These are phyloP conservation scores for Drosophila borealis DNA, from an alignment of 2,888 invertebrate genomes.

Conservation along the genomic window DNA sequence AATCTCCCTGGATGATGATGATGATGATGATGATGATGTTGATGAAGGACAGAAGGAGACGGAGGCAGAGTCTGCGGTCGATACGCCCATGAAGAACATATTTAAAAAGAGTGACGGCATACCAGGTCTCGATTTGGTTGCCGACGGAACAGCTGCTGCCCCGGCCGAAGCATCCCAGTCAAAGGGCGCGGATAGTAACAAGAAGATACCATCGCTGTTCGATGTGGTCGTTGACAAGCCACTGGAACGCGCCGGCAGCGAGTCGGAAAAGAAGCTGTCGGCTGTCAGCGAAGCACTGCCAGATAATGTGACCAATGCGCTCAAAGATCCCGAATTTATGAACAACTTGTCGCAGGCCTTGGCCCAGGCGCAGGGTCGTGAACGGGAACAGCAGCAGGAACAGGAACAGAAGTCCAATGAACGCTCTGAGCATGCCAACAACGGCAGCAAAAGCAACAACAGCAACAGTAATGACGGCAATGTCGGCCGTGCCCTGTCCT, in stretches of 20 bases:
- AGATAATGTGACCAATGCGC: conserved; percentile 70
- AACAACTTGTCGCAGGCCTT: conserved; percentile 80
- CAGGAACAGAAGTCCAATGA: conserved; percentile 28
- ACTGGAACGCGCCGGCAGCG: not conserved
- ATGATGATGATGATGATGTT: conserved; percentile 68
- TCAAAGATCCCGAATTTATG: conserved; percentile 83
- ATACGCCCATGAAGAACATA: conserved; percentile 69
- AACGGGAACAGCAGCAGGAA: conserved; percentile 32
- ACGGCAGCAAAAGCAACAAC: conserved; percentile 13
- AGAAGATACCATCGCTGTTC: conserved; percentile 81
- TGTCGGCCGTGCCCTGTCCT: conserved; percentile 59
- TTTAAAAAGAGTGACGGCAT: conserved; percentile 86
- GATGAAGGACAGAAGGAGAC: conserved; percentile 6
- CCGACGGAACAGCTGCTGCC: conserved; percentile 62
- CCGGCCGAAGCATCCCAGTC: not conserved
- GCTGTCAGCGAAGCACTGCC: conserved; percentile 28
- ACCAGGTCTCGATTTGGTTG: conserved; percentile 90
- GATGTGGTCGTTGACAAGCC: conserved; percentile 76
- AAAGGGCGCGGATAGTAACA: conserved; percentile 19
- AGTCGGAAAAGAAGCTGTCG: conserved; percentile 1
- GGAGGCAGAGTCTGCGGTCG: not conserved
- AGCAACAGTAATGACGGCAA: conserved; percentile 29
- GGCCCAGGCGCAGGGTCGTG: conserved; percentile 75
- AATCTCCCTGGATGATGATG: conserved; percentile 72
- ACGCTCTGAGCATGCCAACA: conserved; percentile 26